phyloP scores from a whole-genome alignment of 2,888 invertebrate genomes.

The Chrysopilus asiliformis region DNA sequence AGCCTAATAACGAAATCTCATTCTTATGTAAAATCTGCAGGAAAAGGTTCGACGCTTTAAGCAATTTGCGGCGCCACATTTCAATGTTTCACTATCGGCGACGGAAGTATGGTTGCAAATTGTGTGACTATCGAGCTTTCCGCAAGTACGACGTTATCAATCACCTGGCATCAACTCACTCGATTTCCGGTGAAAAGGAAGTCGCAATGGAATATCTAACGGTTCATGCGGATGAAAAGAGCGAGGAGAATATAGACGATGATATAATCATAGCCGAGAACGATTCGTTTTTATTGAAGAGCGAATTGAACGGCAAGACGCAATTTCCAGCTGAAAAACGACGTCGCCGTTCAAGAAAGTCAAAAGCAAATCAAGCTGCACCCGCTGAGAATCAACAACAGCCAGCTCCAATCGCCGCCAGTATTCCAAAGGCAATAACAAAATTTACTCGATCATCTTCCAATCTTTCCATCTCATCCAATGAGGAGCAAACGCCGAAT shows the following conservation, averaged over 20 bases:
- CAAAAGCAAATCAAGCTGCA: constrained; percentile 15
- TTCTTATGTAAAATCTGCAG: constrained; percentile 34
- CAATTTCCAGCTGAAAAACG: constrained; percentile 16
- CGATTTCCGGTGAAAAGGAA: constrained; percentile 43
- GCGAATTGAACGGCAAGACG: background rate
- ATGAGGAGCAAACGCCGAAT: constrained; percentile 14
- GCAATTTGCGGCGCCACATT: constrained; percentile 34
- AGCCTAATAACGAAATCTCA: too few relatives aligned
- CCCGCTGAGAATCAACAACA: constrained; percentile 6
- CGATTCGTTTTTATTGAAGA: background rate
- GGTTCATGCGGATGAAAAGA: constrained; percentile 22
- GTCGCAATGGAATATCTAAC: constrained; percentile 29
- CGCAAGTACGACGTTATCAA: constrained; percentile 49
- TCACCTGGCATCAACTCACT: constrained; percentile 50
- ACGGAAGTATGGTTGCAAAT: constrained; percentile 58
- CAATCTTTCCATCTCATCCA: constrained; percentile 16
- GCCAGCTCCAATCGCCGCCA: background rate
- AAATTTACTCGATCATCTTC: constrained; percentile 20
- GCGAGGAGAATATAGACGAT: constrained; percentile 27
- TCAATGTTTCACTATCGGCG: constrained; percentile 35
- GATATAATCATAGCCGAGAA: constrained; percentile 26
- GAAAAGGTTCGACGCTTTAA: constrained; percentile 32
- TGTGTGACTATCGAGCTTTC: constrained; percentile 57
- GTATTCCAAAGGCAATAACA: constrained; percentile 7
- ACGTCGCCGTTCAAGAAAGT: constrained; percentile 14